Evolutionary conservation across 2,113 vertebrate species (phyloP).

Genomic region (Chaetodon trifascialis): DNA sequence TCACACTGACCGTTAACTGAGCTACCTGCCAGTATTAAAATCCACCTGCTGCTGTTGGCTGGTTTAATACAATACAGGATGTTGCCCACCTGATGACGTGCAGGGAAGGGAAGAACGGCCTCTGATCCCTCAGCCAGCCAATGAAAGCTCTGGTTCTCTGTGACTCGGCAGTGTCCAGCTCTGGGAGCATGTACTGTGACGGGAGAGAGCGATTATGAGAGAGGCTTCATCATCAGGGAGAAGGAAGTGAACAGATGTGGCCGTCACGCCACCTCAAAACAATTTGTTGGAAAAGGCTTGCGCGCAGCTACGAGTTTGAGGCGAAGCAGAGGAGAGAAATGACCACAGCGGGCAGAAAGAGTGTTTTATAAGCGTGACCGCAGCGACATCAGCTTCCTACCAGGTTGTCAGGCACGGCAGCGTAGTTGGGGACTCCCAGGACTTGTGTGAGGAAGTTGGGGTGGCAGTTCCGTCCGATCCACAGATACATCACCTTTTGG

Average conservation of each 20-base stretch:
- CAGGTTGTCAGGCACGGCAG: slow-evolving; percentile 90
- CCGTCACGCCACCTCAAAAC: neutral
- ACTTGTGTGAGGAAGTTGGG: slow-evolving; percentile 91
- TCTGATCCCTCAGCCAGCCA: slow-evolving; percentile 94
- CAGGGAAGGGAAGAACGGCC: slow-evolving; percentile 92
- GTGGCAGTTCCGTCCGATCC: slow-evolving; percentile 93
- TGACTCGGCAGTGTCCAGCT: slow-evolving; percentile 94
- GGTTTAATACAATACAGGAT: neutral
- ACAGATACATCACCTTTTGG: slow-evolving; percentile 91
- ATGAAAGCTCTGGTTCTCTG: slow-evolving; percentile 90
- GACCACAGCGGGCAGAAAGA: too few species aligned
- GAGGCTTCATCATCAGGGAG: neutral
- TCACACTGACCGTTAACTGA: too few species aligned
- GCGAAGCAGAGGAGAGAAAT: neutral
- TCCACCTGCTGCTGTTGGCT: neutral
- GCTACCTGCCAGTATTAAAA: neutral
- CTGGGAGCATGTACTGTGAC: slow-evolving; percentile 90
- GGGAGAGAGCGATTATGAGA: neutral
- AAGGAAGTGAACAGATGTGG: neutral
- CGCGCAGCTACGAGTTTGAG: neutral
- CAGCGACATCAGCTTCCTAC: slow-evolving; percentile 75
- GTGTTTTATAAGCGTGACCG: neutral
- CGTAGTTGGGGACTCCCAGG: slow-evolving; percentile 90
- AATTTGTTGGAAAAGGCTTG: neutral
- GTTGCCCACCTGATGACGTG: slow-evolving; percentile 92